Conservation (phyloP, 2,113 vertebrate species). For the Penelope pileata region DNA sequence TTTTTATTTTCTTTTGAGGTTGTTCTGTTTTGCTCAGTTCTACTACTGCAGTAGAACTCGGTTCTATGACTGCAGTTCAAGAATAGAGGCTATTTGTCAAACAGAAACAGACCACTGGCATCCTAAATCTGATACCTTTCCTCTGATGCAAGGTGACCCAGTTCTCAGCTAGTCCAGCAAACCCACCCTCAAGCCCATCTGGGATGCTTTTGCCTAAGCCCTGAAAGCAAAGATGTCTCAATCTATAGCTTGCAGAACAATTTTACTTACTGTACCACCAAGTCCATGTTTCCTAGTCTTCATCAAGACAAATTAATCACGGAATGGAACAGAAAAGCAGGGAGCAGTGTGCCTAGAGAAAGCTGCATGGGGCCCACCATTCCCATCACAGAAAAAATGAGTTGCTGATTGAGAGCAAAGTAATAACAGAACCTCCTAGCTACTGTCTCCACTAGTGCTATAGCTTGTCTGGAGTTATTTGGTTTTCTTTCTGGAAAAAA, state of each 20-base stretch:
- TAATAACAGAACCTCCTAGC: not conserved
- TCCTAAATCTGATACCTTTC: not conserved
- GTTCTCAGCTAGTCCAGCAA: not conserved
- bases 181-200: not conserved
- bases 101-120: not conserved
- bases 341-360: not conserved
- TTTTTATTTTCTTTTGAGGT: not conserved
- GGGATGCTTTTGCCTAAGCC: not conserved
- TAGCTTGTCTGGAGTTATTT: not conserved
- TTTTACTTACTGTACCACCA: not conserved
- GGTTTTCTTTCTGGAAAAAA: not conserved
- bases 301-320: not conserved
- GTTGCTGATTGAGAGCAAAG: not conserved
- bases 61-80: too few species aligned
- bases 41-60: too few species aligned
- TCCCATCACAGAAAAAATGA: not conserved
- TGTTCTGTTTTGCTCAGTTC: not conserved
- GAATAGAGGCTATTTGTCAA: not conserved
- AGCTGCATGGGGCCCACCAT: not conserved
- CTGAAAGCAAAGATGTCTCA: not conserved
- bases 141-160: slow-evolving; percentile 3
- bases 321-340: not conserved
- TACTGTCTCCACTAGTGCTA: not conserved
- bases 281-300: not conserved
- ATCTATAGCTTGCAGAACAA: not conserved